phyloP scores from a whole-genome alignment of 1,140 invertebrate genomes.

The Chironomus tepperi region DNA sequence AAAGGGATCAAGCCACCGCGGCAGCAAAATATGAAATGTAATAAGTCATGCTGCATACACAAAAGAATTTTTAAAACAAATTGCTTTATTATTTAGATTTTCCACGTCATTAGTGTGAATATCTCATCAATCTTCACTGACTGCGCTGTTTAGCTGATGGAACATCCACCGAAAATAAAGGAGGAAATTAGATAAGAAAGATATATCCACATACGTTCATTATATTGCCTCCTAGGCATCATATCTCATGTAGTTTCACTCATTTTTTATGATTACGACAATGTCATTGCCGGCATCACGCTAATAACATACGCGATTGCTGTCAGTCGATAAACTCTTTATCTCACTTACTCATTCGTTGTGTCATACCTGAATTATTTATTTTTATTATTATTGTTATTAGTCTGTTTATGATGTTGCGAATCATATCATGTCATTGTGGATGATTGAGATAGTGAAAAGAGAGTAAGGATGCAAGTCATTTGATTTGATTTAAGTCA shows the following conservation, averaged over 20 bases:
- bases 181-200: not conserved
- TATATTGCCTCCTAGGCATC: not conserved
- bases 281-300: no score
- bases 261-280: no score
- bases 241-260: not conserved
- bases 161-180: not conserved
- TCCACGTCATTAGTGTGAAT: slow-evolving; percentile 20
- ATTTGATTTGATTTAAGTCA: no score
- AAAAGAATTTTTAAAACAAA: not conserved
- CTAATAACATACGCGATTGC: no score
- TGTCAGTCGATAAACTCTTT: no score
- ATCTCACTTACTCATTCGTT: no score
- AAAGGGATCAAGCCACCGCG: not conserved
- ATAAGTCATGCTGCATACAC: not conserved
- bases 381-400: no score
- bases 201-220: not conserved
- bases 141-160: not conserved
- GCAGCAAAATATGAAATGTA: not conserved
- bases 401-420: no score
- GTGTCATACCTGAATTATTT: no score
- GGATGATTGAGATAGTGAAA: no score
- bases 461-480: no score
- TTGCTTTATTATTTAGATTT: slow-evolving; percentile 22
- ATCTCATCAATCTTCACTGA: not conserved
- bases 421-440: no score